A percentile compares a stretch with the other conserved stretches of the same genome.
Evolutionary conservation across 2,113 vertebrate genomes (phyloP).

Genomic region (Tor tambroides): DNA sequence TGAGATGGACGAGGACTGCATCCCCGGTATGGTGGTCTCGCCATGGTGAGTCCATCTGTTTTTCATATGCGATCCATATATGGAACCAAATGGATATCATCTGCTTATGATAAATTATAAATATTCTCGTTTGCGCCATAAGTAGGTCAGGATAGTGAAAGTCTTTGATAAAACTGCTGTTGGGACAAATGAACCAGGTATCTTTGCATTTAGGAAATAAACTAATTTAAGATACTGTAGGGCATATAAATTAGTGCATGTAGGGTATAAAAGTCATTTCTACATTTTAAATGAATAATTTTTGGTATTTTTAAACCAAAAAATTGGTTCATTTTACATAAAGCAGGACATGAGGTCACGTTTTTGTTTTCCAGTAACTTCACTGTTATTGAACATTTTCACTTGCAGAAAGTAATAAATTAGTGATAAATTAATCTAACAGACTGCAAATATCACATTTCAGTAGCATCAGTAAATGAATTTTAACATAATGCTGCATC

Average conservation of each 20-base stretch:
- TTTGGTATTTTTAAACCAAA: not conserved
- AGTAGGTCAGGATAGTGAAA: not conserved
- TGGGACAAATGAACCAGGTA: not conserved
- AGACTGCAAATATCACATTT: not conserved
- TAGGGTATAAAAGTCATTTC: not conserved
- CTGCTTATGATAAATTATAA: not conserved
- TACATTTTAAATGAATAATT: not conserved
- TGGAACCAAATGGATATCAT: not conserved
- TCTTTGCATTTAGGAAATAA: not conserved
- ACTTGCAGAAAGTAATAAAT: not conserved
- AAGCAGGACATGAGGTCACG: not conserved
- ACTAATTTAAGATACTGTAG: not conserved
- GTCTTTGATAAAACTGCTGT: not conserved
- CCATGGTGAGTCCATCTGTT: conserved; percentile 5
- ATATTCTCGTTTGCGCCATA: not conserved
- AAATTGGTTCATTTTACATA: not conserved
- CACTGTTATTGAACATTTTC: not conserved
- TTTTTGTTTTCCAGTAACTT: not conserved
- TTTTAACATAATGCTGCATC: not conserved
- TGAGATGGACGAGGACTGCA: conserved; percentile 7
- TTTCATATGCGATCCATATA: conserved; percentile 9
- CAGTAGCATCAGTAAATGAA: not conserved
- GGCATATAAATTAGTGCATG: not conserved
- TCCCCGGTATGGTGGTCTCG: not conserved
- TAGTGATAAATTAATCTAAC: not conserved